Evolutionary conservation across 2,113 vertebrate genomes (phyloP), one percentile per base, ranked within the genome.

Genomic region (Dendrocopos noguchii): DNA sequence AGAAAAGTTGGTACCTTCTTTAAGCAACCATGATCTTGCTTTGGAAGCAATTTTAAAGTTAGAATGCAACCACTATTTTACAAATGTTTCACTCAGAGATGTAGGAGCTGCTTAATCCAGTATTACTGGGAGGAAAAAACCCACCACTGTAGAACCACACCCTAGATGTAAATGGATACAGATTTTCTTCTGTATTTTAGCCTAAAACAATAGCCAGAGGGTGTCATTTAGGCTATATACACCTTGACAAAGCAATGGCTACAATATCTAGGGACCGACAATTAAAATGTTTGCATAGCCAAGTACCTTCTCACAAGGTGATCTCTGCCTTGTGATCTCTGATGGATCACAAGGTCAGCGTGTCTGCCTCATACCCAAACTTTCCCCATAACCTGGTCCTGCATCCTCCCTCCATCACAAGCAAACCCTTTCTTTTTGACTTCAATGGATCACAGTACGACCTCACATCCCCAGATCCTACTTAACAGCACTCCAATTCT

Each of bases 161-260:
- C 91, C 88, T 59, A 47, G 53, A 65, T 80, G 65, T 80, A 94
- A 85, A 92, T 44, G 34, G 73, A 91, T 91, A 91, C 17, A 85
- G 66, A 83, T 88, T 91, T 94, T 91, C 79, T 90, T 83, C 90
- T 36, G 44, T 68, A 81, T 93, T 91, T 96, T 90, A 15, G 2
- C 74, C 74, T 73, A 61, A 75, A 92, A 94, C 91, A 85, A 85
- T 90, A 94, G 82, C 91, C 90, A 92, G 76, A 91, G 93, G 94
- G 82, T 76, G 65, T 65, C 68, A 88, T 83, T 93, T 53, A 83
- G 82, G 87, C 39, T 86, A 61, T 5, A 53, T 16, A 60, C 61
- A 94, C 57, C 84, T 88, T 78, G 73, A 91, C 73, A 94, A 87
- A 91, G 73, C 70, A 65, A 76, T 36, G 44, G 87, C 90, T 86